These are phyloP conservation scores for Alexandromys fortis DNA, from an alignment of 2,113 vertebrate species.

Conservation along the genomic window DNA sequence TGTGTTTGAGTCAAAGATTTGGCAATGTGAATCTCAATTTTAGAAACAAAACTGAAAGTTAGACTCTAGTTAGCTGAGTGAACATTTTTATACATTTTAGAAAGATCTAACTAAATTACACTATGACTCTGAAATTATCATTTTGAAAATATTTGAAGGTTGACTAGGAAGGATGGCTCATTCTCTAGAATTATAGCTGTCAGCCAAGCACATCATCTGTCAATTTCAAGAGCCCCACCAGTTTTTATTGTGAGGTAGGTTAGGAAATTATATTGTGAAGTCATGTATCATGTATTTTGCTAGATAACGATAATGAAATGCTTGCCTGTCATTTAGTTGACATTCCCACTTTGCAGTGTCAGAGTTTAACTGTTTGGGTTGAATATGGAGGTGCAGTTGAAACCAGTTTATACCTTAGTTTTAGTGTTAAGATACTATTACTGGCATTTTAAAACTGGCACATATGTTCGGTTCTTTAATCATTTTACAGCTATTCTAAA, in stretches of 20 bases:
- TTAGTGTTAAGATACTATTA: constrained; percentile 40
- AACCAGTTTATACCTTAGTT: background rate
- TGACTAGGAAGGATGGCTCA: constrained; percentile 56
- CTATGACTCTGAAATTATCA: constrained; percentile 58
- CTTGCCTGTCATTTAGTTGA: background rate
- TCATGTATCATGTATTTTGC: background rate
- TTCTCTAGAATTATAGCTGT: constrained; percentile 75
- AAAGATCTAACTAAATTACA: constrained; percentile 66
- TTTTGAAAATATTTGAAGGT: constrained; percentile 70
- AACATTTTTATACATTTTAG: constrained; percentile 58
- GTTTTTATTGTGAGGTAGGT: constrained; percentile 55
- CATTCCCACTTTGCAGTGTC: constrained; percentile 29
- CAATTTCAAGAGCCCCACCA: constrained; percentile 49
- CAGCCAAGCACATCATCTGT: constrained; percentile 58
- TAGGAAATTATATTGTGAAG: constrained; percentile 53
- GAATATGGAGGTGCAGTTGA: constrained; percentile 30
- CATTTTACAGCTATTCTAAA: background rate
- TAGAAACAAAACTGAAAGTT: constrained; percentile 36
- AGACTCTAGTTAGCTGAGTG: constrained; percentile 15
- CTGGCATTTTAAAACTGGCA: constrained; percentile 63
- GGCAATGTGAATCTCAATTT: background rate
- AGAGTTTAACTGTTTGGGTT: constrained; percentile 25
- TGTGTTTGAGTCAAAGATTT: background rate
- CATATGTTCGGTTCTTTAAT: background rate
- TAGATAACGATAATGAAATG: constrained; percentile 46